Conservation (phyloP, 2,888 invertebrate species). For the Ochropleura plecta region DNA sequence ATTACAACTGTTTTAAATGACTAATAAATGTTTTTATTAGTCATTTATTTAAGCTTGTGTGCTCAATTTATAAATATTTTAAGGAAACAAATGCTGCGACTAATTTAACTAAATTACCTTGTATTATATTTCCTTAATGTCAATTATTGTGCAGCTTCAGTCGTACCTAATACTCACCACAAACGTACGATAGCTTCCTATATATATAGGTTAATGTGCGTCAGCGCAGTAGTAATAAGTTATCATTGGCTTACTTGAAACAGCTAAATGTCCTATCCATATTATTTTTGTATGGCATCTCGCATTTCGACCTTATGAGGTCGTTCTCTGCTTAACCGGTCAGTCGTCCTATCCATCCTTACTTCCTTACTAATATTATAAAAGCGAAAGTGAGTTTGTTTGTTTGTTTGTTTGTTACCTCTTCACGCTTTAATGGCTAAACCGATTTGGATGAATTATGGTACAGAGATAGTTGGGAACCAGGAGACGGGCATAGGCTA, state of each 20-base stretch:
- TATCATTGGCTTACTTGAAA: slow-evolving; percentile 12
- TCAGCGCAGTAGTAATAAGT: slow-evolving; percentile 18
- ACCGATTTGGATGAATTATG: too few relatives aligned
- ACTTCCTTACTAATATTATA: too few relatives aligned
- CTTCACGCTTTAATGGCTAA: too few relatives aligned
- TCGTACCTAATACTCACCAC: neutral
- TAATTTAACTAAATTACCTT: neutral
- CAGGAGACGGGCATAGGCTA: too few relatives aligned
- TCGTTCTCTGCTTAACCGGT: too few relatives aligned
- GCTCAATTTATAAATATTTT: neutral
- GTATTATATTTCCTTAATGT: slow-evolving; percentile 11
- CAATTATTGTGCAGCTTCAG: neutral
- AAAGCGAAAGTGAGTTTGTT: too few relatives aligned
- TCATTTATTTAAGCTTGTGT: neutral
- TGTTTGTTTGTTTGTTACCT: too few relatives aligned
- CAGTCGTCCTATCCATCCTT: too few relatives aligned
- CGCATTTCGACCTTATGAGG: too few relatives aligned
- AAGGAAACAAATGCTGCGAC: slow-evolving; percentile 2
- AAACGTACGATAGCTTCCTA: neutral
- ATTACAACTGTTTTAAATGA: slow-evolving; percentile 26
- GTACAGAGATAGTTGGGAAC: too few relatives aligned
- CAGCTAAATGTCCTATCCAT: slow-evolving; percentile 6
- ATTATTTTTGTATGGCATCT: too few relatives aligned
- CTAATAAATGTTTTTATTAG: slow-evolving; percentile 26
- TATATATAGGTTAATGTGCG: slow-evolving; percentile 18